Evolutionary conservation across 2,888 invertebrate genomes (phyloP), one percentile per base, ranked within the genome.

Genomic region (Leptinotarsa tumamoca): DNA sequence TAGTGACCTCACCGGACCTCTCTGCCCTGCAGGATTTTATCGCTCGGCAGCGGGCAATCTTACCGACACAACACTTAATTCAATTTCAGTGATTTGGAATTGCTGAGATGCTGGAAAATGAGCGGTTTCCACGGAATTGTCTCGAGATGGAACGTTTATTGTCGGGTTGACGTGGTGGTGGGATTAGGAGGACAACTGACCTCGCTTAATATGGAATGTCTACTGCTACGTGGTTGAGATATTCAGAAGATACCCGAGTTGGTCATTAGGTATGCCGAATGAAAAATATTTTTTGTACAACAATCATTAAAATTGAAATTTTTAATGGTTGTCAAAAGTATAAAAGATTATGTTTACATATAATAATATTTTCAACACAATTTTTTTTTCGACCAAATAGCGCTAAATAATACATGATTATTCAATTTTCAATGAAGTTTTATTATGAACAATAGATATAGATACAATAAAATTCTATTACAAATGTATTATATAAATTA

Each of bases 51-150:
- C 61, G 68, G 52, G 67, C 75, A 71, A 77, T 77, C 76, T 77
- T 77, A 74, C 76, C 56, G 68, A 71, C 73, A 67, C 73, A 68
- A 71, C 73, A 72, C 71, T 78, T 76, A 78, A 78, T 78, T 78
- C 78, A 78, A 78, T 78, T 76, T 73, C 74, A 33, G 76, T 61
- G 68, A 78, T 76, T 75, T 73, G 71, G 73, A 68, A 76, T 72
- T 73, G 66, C 72, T 15, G 75, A 72, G 70, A 70, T 23, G 74
- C 72, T 61, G 21, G 72, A 73, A 75, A 73, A 71, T 74, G 74
- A 74, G 71, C 74, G 74, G 71, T 68, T 68, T 68, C 61, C 27
- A 68, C 61, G 71, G 58, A 75, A 72, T 75, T 72, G 72, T 75
- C 75, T 68, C 71, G 68, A 71, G 68, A 75, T 75, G 71, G 69